Evolutionary conservation across 2,113 vertebrate genomes (phyloP).

Genomic region (Carollia perspicillata): DNA sequence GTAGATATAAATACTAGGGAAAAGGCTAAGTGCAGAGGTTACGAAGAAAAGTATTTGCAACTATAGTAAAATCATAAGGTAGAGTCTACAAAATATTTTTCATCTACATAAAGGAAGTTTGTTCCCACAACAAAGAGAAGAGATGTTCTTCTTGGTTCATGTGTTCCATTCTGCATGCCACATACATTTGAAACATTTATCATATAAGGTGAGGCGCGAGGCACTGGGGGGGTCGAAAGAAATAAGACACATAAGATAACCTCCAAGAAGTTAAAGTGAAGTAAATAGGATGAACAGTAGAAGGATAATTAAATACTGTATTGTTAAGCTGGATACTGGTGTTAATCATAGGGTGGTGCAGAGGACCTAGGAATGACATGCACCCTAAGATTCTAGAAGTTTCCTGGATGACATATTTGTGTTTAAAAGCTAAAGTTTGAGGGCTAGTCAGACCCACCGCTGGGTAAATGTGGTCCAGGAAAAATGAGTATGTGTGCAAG

Average conservation of each 20-base stretch:
- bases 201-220: not conserved
- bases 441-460: not conserved
- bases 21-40: not conserved
- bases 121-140: not conserved
- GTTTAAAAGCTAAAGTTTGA: not conserved
- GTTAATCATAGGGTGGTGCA: not conserved
- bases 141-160: not conserved
- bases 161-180: not conserved
- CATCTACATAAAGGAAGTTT: not conserved
- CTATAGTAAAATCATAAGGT: not conserved
- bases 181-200: not conserved
- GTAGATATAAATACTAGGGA: not conserved
- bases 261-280: not conserved
- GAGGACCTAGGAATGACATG: not conserved
- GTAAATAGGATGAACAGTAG: not conserved
- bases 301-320: not conserved
- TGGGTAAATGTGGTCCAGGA: not conserved
- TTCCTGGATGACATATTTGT: not conserved
- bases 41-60: not conserved
- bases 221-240: not conserved
- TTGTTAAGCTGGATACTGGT: not conserved
- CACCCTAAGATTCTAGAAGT: not conserved
- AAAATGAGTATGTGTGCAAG: not conserved
- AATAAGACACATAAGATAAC: not conserved
- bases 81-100: not conserved